phyloP scores from a whole-genome alignment of 1,140 invertebrate species.

The Drosophila nannoptera region DNA sequence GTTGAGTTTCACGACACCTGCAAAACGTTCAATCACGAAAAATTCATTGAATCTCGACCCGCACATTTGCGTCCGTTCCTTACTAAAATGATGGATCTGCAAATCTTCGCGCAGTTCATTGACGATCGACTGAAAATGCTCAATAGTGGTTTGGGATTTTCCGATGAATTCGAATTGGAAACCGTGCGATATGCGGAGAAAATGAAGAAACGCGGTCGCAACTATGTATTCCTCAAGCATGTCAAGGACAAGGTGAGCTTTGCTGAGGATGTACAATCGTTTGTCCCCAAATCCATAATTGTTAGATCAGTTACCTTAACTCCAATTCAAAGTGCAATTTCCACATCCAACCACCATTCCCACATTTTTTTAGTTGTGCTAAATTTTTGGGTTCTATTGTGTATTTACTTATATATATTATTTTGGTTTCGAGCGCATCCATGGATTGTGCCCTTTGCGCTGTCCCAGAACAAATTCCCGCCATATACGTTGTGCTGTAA shows the following conservation, averaged over 20 bases:
- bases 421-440: conserved; percentile 37
- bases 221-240: conserved; percentile 89
- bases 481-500: conserved; percentile 25
- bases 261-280: not conserved
- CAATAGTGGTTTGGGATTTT: conserved; percentile 92
- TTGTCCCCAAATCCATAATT: conserved; percentile 11
- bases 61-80: conserved; percentile 92
- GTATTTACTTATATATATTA: conserved; percentile 22
- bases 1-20: conserved; percentile 86
- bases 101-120: conserved; percentile 98
- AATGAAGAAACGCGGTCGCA: conserved; percentile 86
- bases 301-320: conserved; percentile 35
- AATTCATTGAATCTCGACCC: conserved; percentile 92
- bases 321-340: conserved; percentile 25
- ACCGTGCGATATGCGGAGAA: conserved; percentile 92
- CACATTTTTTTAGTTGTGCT: conserved; percentile 17
- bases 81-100: conserved; percentile 92
- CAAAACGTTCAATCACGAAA: conserved; percentile 91
- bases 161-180: conserved; percentile 97
- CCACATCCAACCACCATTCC: conserved; percentile 23
- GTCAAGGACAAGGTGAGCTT: conserved; percentile 85
- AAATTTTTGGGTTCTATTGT: conserved; percentile 26
- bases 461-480: conserved; percentile 34
- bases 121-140: conserved; percentile 94
- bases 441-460: conserved; percentile 44